Conservation (phyloP, 2,113 vertebrate species). For the Podocnemis expansa region DNA sequence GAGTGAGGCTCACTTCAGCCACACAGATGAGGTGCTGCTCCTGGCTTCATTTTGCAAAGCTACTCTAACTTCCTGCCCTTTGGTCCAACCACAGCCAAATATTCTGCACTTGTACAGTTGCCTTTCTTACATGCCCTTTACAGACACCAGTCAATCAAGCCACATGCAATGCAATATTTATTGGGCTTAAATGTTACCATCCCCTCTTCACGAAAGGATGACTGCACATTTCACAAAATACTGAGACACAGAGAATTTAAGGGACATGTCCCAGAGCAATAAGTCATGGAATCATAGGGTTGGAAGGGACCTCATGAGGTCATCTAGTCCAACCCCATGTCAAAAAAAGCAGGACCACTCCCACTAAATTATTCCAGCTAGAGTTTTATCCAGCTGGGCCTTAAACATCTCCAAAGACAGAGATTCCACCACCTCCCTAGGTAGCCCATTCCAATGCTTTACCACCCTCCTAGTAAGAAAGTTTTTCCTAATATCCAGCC, state of each 20-base stretch:
- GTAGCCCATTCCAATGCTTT: too few relatives aligned
- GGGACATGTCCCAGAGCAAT: not conserved
- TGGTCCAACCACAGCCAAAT: not conserved
- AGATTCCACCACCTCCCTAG: too few relatives aligned
- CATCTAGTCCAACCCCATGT: too few relatives aligned
- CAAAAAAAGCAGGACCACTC: too few relatives aligned
- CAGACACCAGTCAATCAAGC: not conserved
- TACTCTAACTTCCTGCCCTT: not conserved
- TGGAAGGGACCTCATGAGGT: too few relatives aligned
- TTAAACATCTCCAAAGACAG: too few relatives aligned
- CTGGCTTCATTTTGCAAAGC: slow-evolving; percentile 6
- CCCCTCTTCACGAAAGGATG: not conserved
- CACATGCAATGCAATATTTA: not conserved
- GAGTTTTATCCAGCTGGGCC: too few relatives aligned
- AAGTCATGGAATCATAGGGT: too few relatives aligned
- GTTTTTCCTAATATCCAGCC: too few relatives aligned
- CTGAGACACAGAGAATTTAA: not conserved
- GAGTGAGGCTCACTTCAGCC: slow-evolving; percentile 13
- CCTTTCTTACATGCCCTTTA: not conserved
- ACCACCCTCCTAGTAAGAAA: too few relatives aligned
- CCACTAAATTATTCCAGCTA: too few relatives aligned
- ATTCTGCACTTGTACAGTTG: not conserved
- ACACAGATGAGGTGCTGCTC: not conserved
- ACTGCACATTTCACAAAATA: not conserved
- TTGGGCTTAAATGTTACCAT: not conserved